phyloP scores from a whole-genome alignment of 1,140 invertebrate genomes.

The Pentalonia nigronervosa region DNA sequence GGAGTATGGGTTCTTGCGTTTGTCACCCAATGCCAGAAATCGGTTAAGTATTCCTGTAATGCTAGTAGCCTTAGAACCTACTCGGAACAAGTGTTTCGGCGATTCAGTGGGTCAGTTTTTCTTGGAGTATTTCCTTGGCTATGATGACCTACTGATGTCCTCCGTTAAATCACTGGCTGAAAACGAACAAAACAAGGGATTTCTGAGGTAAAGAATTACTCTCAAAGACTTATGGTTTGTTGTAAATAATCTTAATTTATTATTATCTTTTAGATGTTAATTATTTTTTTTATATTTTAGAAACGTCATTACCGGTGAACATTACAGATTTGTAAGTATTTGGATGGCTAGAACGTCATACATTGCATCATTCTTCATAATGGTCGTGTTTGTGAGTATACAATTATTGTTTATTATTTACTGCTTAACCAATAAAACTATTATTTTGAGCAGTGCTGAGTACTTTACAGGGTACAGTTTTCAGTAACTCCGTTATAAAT shows the following conservation, averaged over 20 bases:
- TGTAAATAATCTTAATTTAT: background rate
- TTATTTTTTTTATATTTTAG: constrained; percentile 67
- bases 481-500: too few species aligned
- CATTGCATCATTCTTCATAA: constrained; percentile 92
- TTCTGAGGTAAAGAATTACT: constrained; percentile 71
- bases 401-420: background rate
- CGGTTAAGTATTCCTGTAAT: constrained; percentile 91
- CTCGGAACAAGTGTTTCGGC: constrained; percentile 90
- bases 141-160: constrained; percentile 96
- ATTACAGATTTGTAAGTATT: constrained; percentile 97
- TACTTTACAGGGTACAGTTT: background rate
- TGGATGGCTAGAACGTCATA: constrained; percentile 94
- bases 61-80: constrained; percentile 89
- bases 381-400: constrained; percentile 97
- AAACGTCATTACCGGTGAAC: constrained; percentile 97
- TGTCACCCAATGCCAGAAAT: constrained; percentile 84
- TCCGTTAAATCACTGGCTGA: constrained; percentile 95
- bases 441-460: background rate
- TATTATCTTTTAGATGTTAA: background rate
- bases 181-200: constrained; percentile 95
- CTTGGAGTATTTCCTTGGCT: constrained; percentile 91
- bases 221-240: background rate
- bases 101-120: constrained; percentile 89
- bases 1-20: constrained; percentile 93
- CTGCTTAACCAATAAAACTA: background rate